Evolutionary conservation across 2,113 vertebrate species (phyloP).

Genomic region (Australoheros scitulus): DNA sequence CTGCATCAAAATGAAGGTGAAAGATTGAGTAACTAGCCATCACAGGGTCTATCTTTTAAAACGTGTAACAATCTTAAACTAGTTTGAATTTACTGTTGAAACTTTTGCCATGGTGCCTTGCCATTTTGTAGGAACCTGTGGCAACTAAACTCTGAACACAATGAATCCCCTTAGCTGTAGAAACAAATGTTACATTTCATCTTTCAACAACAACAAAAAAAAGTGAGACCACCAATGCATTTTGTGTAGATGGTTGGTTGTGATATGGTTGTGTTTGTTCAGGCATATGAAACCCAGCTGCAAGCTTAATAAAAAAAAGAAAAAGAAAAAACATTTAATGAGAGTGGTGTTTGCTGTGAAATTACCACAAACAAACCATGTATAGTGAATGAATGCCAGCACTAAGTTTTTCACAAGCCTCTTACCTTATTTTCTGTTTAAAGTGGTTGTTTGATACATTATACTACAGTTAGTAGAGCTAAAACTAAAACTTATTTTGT

Average conservation of each 20-base stretch:
- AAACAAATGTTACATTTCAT: slow-evolving; percentile 21
- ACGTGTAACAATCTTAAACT: background rate
- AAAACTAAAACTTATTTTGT: background rate
- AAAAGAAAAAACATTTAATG: slow-evolving; percentile 12
- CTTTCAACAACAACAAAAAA: slow-evolving; percentile 1
- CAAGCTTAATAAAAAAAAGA: slow-evolving; percentile 1
- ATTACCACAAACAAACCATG: slow-evolving; percentile 27
- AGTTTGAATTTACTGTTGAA: slow-evolving; percentile 7
- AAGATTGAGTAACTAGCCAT: background rate
- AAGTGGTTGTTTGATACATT: background rate
- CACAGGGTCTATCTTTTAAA: slow-evolving; percentile 5
- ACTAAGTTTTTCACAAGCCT: background rate
- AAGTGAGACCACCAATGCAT: background rate
- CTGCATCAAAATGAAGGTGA: slow-evolving; percentile 6
- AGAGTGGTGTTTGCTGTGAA: slow-evolving; percentile 10
- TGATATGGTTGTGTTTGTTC: slow-evolving; percentile 15
- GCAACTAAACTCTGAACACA: slow-evolving; percentile 8
- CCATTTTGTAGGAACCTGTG: slow-evolving; percentile 17
- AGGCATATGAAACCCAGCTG: slow-evolving; percentile 12
- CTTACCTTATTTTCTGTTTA: background rate
- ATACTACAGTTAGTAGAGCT: background rate
- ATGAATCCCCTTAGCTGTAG: slow-evolving; percentile 30
- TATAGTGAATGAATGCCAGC: background rate
- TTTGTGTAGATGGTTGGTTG: slow-evolving; percentile 25
- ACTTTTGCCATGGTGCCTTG: background rate